Evolutionary conservation across 2,888 invertebrate genomes (phyloP).

Genomic region (Neocrepidodera transversa): DNA sequence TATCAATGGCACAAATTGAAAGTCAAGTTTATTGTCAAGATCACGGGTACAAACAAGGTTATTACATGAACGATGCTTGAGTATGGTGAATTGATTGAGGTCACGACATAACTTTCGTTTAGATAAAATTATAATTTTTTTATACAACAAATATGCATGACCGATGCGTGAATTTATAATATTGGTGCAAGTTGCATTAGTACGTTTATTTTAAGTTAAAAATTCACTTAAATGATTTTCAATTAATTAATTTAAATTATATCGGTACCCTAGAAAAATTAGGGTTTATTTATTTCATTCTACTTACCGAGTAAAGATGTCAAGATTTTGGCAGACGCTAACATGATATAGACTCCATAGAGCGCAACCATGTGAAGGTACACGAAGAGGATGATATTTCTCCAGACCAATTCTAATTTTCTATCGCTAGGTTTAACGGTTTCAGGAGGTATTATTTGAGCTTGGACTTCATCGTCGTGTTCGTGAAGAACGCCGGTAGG

Average conservation of each 20-base stretch:
- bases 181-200: too few species aligned
- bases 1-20: too few species aligned
- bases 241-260: too few species aligned
- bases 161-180: too few species aligned
- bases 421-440: slow-evolving; percentile 61
- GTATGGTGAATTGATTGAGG: not conserved
- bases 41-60: slow-evolving; percentile 4
- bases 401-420: slow-evolving; percentile 76
- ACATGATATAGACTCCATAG: slow-evolving; percentile 76
- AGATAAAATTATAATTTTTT: too few species aligned
- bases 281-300: too few species aligned
- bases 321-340: slow-evolving; percentile 76
- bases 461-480: slow-evolving; percentile 67
- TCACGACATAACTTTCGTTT: not conserved
- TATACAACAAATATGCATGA: too few species aligned
- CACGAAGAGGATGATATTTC: slow-evolving; percentile 79
- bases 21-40: slow-evolving; percentile 11
- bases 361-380: slow-evolving; percentile 79
- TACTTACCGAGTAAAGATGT: slow-evolving; percentile 77
- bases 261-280: too few species aligned
- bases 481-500: slow-evolving; percentile 71
- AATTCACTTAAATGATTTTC: too few species aligned
- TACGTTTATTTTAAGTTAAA: too few species aligned
- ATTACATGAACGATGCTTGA: not conserved
- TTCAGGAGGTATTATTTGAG: slow-evolving; percentile 42